Evolutionary conservation across 2,888 invertebrate genomes (phyloP).

Genomic region (Drosophila quinaria): DNA sequence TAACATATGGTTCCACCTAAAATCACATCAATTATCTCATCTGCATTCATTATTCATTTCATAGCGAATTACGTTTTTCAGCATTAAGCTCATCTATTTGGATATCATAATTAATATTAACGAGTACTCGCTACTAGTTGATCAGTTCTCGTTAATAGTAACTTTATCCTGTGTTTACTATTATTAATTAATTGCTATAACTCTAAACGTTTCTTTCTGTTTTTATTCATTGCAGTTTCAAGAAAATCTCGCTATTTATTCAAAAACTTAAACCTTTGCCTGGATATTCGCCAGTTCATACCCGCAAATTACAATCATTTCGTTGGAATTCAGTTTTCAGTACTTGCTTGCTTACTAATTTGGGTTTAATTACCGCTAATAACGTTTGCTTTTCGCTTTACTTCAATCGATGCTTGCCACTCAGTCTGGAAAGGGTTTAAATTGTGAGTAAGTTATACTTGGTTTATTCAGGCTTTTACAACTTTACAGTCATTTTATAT

Average conservation of each 20-base stretch:
- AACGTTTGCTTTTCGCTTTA: not conserved
- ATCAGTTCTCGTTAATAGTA: not conserved
- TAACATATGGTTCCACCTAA: conserved; percentile 10
- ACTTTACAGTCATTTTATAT: conserved; percentile 22
- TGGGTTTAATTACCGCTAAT: conserved; percentile 6
- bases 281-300: not conserved
- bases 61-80: not conserved
- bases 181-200: not conserved
- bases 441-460: not conserved
- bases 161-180: not conserved
- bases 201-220: too few species aligned
- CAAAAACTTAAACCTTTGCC: not conserved
- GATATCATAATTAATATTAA: not conserved
- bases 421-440: not conserved
- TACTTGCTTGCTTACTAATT: conserved; percentile 9
- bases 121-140: not conserved
- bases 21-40: conserved; percentile 10
- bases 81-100: not conserved
- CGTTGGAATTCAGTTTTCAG: conserved; percentile 1
- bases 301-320: conserved; percentile 6
- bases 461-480: conserved; percentile 3
- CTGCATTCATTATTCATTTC: not conserved
- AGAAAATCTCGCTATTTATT: not conserved
- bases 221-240: too few species aligned
- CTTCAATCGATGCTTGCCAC: conserved; percentile 4